A percentile compares a stretch with the other conserved stretches of the same genome.
Conservation (phyloP, 2,113 vertebrate genomes). For the Tricholaema leucomelas region DNA sequence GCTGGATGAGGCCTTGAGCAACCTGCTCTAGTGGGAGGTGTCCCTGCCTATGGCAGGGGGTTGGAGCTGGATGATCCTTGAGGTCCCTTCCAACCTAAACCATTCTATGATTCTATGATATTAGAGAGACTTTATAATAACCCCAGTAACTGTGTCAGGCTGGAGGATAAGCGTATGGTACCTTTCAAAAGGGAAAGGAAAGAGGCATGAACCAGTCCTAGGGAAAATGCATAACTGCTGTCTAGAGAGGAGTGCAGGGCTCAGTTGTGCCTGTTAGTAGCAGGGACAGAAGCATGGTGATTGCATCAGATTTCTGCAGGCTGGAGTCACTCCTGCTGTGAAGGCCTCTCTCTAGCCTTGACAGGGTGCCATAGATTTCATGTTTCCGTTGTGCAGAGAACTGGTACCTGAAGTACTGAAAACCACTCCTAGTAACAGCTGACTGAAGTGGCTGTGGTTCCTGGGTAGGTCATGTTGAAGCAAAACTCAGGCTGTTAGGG, state of each 20-base stretch:
- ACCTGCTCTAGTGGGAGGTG: too few relatives aligned
- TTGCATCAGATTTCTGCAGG: background rate
- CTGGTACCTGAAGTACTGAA: background rate
- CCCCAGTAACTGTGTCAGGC: background rate
- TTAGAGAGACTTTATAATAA: background rate
- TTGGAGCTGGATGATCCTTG: too few relatives aligned
- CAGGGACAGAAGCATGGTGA: background rate
- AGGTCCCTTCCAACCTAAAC: too few relatives aligned
- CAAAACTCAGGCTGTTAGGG: background rate
- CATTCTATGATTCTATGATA: too few relatives aligned
- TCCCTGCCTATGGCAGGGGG: too few relatives aligned
- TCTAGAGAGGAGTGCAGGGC: background rate
- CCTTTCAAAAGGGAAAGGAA: background rate
- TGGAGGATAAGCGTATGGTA: background rate
- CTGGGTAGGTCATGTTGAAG: background rate
- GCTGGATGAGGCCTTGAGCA: too few relatives aligned
- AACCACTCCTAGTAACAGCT: background rate
- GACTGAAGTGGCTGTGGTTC: background rate
- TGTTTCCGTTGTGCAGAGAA: background rate
- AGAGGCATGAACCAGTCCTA: background rate
- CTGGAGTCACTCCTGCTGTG: background rate
- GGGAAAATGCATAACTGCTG: background rate
- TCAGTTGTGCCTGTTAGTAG: background rate
- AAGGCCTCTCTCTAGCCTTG: background rate
- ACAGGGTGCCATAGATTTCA: background rate